phyloP scores from a whole-genome alignment of 2,888 invertebrate species.

The Sphaeridia pumilis region DNA sequence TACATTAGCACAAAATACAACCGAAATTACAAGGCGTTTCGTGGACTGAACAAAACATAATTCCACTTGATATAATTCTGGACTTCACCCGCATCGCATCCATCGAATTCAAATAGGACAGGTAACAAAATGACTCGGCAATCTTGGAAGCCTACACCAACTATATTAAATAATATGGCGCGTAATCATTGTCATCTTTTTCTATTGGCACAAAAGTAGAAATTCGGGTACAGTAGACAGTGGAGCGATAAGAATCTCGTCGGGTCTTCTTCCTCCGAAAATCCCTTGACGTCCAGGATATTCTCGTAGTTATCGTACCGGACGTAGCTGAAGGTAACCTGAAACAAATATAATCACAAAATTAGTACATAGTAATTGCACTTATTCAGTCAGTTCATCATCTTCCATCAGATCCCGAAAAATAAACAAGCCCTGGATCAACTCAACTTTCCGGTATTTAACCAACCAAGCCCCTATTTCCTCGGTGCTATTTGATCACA shows the following conservation, averaged over 20 bases:
- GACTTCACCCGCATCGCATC: background rate
- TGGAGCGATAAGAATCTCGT: constrained; percentile 69
- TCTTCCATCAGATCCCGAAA: too few relatives aligned
- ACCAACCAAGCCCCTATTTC: too few relatives aligned
- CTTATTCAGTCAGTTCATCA: too few relatives aligned
- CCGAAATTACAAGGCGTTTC: too few relatives aligned
- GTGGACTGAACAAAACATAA: constrained; percentile 3
- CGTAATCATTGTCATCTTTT: background rate
- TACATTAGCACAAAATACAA: too few relatives aligned
- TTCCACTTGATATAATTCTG: background rate
- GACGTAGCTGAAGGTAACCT: constrained; percentile 35
- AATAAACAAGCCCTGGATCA: too few relatives aligned
- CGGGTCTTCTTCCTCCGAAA: constrained; percentile 30
- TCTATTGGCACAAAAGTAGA: constrained; percentile 52
- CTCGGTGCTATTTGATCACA: too few relatives aligned
- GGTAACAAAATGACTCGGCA: too few relatives aligned
- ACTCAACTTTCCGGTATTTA: too few relatives aligned
- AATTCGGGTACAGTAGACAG: constrained; percentile 75
- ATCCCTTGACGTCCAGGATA: constrained; percentile 30
- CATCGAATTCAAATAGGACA: background rate
- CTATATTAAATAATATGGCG: too few relatives aligned
- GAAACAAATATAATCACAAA: constrained; percentile 13
- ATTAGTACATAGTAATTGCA: too few relatives aligned
- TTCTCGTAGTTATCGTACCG: constrained; percentile 30
- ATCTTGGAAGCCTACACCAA: too few relatives aligned